Evolutionary conservation across 2,888 invertebrate species (phyloP).

Genomic region (Amiota minor): DNA sequence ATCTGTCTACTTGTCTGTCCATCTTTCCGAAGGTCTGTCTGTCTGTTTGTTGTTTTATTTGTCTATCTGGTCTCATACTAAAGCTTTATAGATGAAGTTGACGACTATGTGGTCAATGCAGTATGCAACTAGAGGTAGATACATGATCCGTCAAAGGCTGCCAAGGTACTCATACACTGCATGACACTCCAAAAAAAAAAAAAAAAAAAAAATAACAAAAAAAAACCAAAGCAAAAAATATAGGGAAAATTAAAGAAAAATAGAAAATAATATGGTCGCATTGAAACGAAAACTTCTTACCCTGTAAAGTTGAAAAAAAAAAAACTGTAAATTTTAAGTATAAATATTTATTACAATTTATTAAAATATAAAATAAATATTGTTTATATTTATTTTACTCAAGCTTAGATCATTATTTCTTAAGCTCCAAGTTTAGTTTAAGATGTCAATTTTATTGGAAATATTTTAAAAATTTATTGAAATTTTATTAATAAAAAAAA

Average conservation of each 20-base stretch:
- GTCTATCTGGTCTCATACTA: too few species aligned
- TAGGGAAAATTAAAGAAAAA: too few species aligned
- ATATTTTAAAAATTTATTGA: too few species aligned
- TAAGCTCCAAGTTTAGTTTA: too few species aligned
- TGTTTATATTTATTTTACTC: too few species aligned
- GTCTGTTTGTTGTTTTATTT: background rate
- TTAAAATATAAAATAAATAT: too few species aligned
- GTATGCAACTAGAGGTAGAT: background rate
- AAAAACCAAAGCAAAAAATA: background rate
- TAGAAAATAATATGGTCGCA: too few species aligned
- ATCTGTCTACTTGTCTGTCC: background rate
- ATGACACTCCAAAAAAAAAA: constrained; percentile 16
- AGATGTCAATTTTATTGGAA: too few species aligned
- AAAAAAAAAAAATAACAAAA: background rate
- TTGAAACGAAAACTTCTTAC: background rate
- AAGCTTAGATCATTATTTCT: too few species aligned
- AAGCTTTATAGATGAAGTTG: too few species aligned
- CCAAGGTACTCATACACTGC: constrained; percentile 36
- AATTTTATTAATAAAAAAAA: too few species aligned
- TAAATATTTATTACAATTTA: too few species aligned
- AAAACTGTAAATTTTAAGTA: background rate
- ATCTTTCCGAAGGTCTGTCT: background rate
- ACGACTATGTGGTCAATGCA: constrained; percentile 11
- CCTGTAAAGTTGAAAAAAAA: constrained; percentile 15
- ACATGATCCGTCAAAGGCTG: constrained; percentile 21